phyloP scores from a whole-genome alignment of 2,888 invertebrate genomes.

The Ormyrus rosae region DNA sequence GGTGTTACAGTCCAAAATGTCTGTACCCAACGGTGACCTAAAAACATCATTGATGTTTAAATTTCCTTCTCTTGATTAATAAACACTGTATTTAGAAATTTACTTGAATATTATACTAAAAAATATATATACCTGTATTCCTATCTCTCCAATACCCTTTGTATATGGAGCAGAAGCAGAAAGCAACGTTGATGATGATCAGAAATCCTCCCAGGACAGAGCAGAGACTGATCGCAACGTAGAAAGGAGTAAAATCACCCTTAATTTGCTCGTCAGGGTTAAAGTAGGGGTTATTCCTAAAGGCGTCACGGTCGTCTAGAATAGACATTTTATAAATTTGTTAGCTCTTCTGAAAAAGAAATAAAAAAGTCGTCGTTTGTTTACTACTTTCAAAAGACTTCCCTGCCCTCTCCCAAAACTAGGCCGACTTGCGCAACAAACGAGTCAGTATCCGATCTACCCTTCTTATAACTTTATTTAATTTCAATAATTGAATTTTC shows the following conservation, averaged over 20 bases:
- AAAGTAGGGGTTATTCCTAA: constrained; percentile 81
- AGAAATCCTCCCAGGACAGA: constrained; percentile 84
- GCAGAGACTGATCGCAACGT: constrained; percentile 87
- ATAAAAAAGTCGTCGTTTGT: constrained; percentile 54
- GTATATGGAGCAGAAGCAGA: constrained; percentile 89
- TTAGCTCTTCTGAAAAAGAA: constrained; percentile 70
- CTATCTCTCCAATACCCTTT: constrained; percentile 89
- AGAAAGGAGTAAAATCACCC: constrained; percentile 90
- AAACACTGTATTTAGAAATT: background rate
- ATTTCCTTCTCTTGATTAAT: too few species aligned
- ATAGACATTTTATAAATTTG: constrained; percentile 77
- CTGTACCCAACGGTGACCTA: constrained; percentile 90
- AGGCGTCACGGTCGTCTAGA: constrained; percentile 80
- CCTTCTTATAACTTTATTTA: constrained; percentile 1
- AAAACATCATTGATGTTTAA: constrained; percentile 51
- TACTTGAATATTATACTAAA: background rate
- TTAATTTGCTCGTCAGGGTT: constrained; percentile 76
- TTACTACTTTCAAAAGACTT: background rate
- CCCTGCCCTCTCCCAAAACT: background rate
- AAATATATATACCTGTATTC: constrained; percentile 81
- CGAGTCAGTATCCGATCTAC: too few species aligned
- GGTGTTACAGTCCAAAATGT: constrained; percentile 91
- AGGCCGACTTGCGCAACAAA: too few species aligned
- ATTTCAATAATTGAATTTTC: constrained; percentile 35
- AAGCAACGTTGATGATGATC: constrained; percentile 85